Base-by-base conservation (phyloP, 2,797 vertebrate species). In the Remorina albescens region DNA sequence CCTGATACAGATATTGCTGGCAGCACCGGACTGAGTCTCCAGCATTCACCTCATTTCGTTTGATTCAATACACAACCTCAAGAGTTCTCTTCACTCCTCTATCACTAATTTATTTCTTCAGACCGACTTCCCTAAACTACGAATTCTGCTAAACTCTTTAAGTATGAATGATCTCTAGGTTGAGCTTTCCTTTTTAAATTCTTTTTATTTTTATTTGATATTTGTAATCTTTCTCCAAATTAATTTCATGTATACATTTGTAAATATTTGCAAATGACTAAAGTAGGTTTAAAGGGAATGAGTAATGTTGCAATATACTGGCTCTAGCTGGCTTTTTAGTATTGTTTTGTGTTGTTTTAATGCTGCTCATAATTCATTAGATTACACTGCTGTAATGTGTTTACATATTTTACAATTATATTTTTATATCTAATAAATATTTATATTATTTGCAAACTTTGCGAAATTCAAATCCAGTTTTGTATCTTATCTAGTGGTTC, bases 1-100 rank as follows among this genome's bases (percentile, higher is more conserved):
- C 76, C 41, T 28, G 64, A 64, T 81, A 53, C 65, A 67, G 72
- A 75, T 36, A 60, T n/a, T 12, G 39, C 15, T 23, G 25, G 30
- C 30, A 23, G 25, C 8, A 4, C 49, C 15, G 49, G 23, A 26
- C 36, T 9, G 55, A 47, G 37, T 57, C 42, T 42, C 5, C 55
- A 28, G 19, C 51, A 41, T 30, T 26, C 59, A 53, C 21, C 18
- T 49, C 59, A 58, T 64, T 60, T 77, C 10, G 66, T 50, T 58
- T 11, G 25, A 58, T 56, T 63, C 44, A 59, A 41, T 36, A 42
- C 18, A 15, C 37, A 55, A 32, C 55, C 11, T 30, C 10, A 57
- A 47, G 8, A 37, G 30, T 55, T 58, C 26, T 41, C 30, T 61
- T 28, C n/a, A 30, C 47, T 37, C 5, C 3, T 37, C 61, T 25